These are phyloP conservation scores for Melozone crissalis DNA, from an alignment of 2,113 vertebrate species.

Conservation along the genomic window DNA sequence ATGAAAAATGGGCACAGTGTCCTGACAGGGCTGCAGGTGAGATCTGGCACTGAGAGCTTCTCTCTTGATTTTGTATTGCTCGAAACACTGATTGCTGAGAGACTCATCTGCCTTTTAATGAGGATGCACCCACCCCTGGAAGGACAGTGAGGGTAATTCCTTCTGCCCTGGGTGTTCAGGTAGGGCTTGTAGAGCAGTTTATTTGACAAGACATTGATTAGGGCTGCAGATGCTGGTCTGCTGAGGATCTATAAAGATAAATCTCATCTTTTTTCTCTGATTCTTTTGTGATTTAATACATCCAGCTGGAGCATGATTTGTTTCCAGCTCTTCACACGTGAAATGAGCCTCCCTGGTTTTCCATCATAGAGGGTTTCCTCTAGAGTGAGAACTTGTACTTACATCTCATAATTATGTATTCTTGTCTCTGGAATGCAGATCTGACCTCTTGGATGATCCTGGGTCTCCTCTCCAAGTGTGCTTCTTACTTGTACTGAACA, in stretches of 20 bases:
- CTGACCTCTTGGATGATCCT: not conserved
- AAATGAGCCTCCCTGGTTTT: not conserved
- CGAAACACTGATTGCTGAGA: not conserved
- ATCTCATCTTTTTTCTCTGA: not conserved
- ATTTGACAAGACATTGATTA: not conserved
- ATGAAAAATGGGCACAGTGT: not conserved
- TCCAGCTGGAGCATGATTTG: not conserved
- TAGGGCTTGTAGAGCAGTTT: not conserved
- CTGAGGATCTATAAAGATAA: not conserved
- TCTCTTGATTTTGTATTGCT: not conserved
- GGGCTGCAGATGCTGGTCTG: slow-evolving; percentile 6
- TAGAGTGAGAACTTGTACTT: not conserved
- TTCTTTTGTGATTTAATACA: not conserved
- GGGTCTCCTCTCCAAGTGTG: not conserved
- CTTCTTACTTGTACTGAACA: not conserved
- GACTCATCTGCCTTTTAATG: slow-evolving; percentile 4
- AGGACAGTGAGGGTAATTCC: not conserved
- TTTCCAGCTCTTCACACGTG: not conserved
- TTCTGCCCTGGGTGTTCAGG: not conserved
- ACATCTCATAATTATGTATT: not conserved
- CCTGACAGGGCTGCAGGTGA: not conserved
- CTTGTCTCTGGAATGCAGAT: not conserved
- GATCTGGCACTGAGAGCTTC: not conserved
- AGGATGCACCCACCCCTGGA: not conserved
- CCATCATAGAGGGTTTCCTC: not conserved